Percentiles rank a stretch among this genome's conserved stretches.
Conservation (phyloP, 2,113 vertebrate genomes). For the Tamias sibiricus region DNA sequence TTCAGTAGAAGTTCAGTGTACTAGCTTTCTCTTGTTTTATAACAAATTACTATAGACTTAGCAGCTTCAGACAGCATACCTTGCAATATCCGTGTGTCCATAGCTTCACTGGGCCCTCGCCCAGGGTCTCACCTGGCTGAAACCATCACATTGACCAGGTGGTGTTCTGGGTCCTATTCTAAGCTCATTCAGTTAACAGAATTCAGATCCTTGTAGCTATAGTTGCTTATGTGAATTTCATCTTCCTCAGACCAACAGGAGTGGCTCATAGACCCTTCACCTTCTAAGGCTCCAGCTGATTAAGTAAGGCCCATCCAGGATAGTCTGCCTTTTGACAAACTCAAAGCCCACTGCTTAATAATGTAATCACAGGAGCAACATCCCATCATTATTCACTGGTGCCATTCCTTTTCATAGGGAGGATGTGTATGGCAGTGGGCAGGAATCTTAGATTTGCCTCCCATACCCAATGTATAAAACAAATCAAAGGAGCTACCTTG, state of each 20-base stretch:
- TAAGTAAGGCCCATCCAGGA: background rate
- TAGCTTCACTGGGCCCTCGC: background rate
- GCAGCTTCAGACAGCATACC: background rate
- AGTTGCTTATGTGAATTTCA: background rate
- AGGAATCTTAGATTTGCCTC: slow-evolving; percentile 14
- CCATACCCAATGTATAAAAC: background rate
- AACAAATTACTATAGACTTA: background rate
- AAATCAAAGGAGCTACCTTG: background rate
- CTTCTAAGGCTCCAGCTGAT: background rate
- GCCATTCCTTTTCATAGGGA: background rate
- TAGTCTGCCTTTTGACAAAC: slow-evolving; percentile 1
- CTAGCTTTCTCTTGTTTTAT: background rate
- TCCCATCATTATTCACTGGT: background rate
- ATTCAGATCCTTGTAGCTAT: background rate
- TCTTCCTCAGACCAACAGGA: background rate
- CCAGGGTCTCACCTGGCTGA: background rate
- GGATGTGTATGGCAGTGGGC: too few species aligned
- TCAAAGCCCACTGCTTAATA: background rate
- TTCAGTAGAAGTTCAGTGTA: background rate
- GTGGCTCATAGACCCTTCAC: background rate
- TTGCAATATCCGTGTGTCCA: background rate
- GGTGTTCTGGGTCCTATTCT: background rate
- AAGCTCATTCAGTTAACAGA: background rate
- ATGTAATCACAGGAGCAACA: background rate
- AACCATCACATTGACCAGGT: background rate